Base-by-base conservation (phyloP, 2,888 invertebrate genomes). In the Myopa testacea region DNA sequence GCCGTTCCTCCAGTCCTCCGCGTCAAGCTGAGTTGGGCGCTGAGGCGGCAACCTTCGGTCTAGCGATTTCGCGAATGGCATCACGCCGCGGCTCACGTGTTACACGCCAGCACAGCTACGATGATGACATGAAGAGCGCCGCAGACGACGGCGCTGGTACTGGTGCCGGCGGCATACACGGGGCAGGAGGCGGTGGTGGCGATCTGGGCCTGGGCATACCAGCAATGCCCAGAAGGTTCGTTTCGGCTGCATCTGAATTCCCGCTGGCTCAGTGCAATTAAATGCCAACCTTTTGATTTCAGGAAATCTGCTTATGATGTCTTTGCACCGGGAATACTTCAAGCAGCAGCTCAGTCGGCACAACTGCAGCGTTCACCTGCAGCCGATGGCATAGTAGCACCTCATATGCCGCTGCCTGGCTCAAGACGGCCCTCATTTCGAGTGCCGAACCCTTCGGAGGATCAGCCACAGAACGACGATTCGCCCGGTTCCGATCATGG, bases 81-180 rank as follows among this genome's bases (percentile, higher is more conserved):
- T 91, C 91, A 14, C 90, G 93, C 34, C 89, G 93, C 77, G 93
- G 92, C 81, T 93, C 93, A 0, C 87, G 91, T 71, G 93, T 94
- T 34, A 91, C 92, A 26, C 90, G 95, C 16, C 96, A 96, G 86
- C 94, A 95, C 87, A 95, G 95, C 85, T 95, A 95, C 87, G 96
- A 96, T 85, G 96, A 96, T 82, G 96, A 96, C 85, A 91, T 92
- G 81, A 92, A 92, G 84, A 85, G 84, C 14, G 84, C 82, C 4
- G 86, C 83, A 2, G 82, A 76, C 16, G 81, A 65, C 10, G 77
- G 82, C 0, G 83, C 80, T 5, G 85, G 82, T 50, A 76, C 82
- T 71, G 86, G 84, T 38, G 73, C 81, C 80, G 83, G 82, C 10
- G 81, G 80, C 12, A 84, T 82, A 40, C 65, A 82, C 80, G 86